Evolutionary conservation across 2,797 vertebrate genomes (phyloP).

Genomic region (Perodicticus potto): DNA sequence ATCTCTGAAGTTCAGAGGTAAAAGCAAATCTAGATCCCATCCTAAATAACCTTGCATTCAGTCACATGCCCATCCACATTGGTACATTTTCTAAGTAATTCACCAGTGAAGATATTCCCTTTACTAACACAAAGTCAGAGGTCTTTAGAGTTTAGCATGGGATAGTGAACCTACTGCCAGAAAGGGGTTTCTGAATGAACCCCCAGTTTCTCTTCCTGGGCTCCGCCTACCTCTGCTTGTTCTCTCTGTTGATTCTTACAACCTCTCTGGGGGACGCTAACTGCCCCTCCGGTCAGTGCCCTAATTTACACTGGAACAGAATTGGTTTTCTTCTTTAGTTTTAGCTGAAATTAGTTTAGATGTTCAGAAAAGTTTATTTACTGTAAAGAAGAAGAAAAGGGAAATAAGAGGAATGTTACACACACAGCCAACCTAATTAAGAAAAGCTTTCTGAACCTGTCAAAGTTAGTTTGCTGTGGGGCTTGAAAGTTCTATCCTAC

Average conservation of each 20-base stretch:
- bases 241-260: not conserved
- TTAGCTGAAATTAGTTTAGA: not conserved
- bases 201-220: not conserved
- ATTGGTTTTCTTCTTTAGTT: constrained; percentile 20
- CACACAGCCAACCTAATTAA: not conserved
- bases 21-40: not conserved
- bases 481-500: not conserved
- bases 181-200: not conserved
- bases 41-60: not conserved
- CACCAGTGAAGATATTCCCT: not conserved
- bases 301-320: constrained; percentile 9
- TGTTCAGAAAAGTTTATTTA: constrained; percentile 27
- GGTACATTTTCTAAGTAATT: not conserved
- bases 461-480: not conserved
- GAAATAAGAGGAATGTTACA: constrained; percentile 1
- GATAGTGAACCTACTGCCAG: not conserved
- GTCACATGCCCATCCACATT: not conserved
- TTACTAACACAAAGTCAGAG: not conserved
- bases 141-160: not conserved
- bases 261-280: no score
- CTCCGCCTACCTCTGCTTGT: not conserved
- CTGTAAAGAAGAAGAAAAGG: constrained; percentile 17
- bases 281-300: not conserved
- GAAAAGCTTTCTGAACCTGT: not conserved
- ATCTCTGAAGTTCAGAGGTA: not conserved